Base-by-base conservation (phyloP, 2,888 invertebrate species). In the Chymomyza caudatula region DNA sequence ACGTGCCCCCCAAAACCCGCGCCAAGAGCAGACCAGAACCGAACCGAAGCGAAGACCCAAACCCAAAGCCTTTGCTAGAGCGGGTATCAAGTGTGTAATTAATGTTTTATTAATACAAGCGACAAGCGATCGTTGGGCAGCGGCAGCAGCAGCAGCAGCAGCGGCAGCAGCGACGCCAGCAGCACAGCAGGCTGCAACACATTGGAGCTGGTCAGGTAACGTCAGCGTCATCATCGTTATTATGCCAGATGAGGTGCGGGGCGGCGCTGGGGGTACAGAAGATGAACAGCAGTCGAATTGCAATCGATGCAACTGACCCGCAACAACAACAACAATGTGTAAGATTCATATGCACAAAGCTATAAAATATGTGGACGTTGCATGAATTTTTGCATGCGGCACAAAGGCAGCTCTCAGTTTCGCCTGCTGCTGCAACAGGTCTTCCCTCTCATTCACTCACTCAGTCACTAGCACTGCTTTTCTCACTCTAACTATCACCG, bases 91-190 rank as follows among this genome's bases (percentile, higher is more conserved):
- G 81, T 78, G 79, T 71, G 88, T 89, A 89, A 89, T 89, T 87
- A 89, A 89, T 89, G 88, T 86, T 88, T 89, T 89, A 89, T 89
- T 89, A 89, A 89, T 89, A 89, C 83, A 86, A 85, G 85, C 85
- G 88, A 88, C 88, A 88, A 88, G 80, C 88, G 88, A 88, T 88
- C 87, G 88, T 85, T 81, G 77, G 57, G 65, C 69, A 60, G 60
- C 64, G 11, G 13, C 44, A 23, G 49, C 62, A 60, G 53, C 64
- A 22, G 53, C 56, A 61, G 13, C 44, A 23, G 49, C 62, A 60
- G 53, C 64, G 25, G 53, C 56, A 61, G 71, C 65, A 56, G 53
- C 20, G 4, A 23, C 17, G 20, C 19, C 19, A 60, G 56, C 20
- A 20, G 17, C 64, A 60, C 66, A 67, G 71, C 75, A 60, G 67